These are phyloP conservation scores for Hoplias malabaricus DNA, from an alignment of 2,113 vertebrate genomes.

Conservation along the genomic window DNA sequence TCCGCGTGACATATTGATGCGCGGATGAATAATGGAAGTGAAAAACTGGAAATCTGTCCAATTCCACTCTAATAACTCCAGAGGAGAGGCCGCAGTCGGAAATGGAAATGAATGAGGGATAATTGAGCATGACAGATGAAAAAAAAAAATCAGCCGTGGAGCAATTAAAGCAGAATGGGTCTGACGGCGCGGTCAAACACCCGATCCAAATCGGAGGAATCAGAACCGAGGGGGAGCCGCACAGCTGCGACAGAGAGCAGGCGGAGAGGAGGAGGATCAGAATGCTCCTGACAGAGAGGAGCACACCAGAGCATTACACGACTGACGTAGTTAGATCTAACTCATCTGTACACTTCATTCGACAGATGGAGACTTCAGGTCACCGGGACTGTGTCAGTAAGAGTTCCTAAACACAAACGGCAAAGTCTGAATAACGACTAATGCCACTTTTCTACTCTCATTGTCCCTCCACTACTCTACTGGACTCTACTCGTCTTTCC, in stretches of 20 bases:
- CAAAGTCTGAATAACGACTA: too few relatives aligned
- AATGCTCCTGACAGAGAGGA: too few relatives aligned
- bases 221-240: neutral
- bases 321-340: too few relatives aligned
- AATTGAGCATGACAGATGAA: conserved; percentile 42
- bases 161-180: conserved; percentile 31
- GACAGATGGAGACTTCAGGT: too few relatives aligned
- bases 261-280: conserved; percentile 18
- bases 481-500: too few relatives aligned
- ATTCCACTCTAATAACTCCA: conserved; percentile 26
- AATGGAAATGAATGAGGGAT: conserved; percentile 41
- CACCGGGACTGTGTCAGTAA: too few relatives aligned
- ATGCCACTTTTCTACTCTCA: too few relatives aligned
- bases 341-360: too few relatives aligned
- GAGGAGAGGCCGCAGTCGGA: neutral
- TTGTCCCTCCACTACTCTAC: too few relatives aligned
- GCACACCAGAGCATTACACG: too few relatives aligned
- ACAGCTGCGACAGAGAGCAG: conserved; percentile 14
- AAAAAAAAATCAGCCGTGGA: conserved; percentile 36
- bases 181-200: conserved; percentile 18
- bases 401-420: too few relatives aligned
- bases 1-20: conserved; percentile 44
- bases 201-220: neutral
- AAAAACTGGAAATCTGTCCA: conserved; percentile 41
- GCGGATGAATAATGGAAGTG: conserved; percentile 36